Conservation (phyloP, 2,888 invertebrate genomes). For the Agrilus mali region DNA sequence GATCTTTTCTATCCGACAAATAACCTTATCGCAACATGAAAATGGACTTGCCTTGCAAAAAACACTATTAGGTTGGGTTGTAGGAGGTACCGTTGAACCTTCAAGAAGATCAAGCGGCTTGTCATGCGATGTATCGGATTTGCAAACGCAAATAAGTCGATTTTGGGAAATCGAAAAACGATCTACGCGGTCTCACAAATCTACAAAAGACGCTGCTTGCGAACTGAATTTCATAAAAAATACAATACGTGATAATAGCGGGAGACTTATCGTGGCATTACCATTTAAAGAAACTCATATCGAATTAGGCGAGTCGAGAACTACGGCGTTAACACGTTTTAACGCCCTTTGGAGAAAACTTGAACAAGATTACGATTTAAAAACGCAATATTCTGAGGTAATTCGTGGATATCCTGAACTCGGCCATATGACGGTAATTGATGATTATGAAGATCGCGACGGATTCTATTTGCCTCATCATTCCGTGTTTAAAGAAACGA, state of each 20-base stretch:
- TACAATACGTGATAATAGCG: constrained; percentile 1
- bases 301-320: constrained; percentile 8
- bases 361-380: constrained; percentile 5
- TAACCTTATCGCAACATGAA: background rate
- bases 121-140: too few relatives aligned
- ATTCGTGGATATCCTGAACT: constrained; percentile 11
- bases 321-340: constrained; percentile 6
- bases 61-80: constrained; percentile 7
- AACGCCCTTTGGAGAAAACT: constrained; percentile 8
- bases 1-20: constrained; percentile 2
- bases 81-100: constrained; percentile 5
- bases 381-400: constrained; percentile 8
- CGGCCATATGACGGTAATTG: constrained; percentile 9
- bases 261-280: background rate
- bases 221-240: constrained; percentile 1
- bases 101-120: background rate
- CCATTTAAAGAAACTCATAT: constrained; percentile 3
- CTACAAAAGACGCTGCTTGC: background rate
- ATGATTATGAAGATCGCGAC: constrained; percentile 1
- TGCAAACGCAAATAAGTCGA: too few relatives aligned
- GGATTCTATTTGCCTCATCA: constrained; percentile 11
- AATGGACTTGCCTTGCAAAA: too few relatives aligned
- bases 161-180: too few relatives aligned
- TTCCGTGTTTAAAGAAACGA: constrained; percentile 9
- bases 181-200: too few relatives aligned